A percentile compares a stretch with the other conserved stretches of the same genome.
Conservation (phyloP, 2,797 vertebrate species). For the Neopelma chrysocephalum region DNA sequence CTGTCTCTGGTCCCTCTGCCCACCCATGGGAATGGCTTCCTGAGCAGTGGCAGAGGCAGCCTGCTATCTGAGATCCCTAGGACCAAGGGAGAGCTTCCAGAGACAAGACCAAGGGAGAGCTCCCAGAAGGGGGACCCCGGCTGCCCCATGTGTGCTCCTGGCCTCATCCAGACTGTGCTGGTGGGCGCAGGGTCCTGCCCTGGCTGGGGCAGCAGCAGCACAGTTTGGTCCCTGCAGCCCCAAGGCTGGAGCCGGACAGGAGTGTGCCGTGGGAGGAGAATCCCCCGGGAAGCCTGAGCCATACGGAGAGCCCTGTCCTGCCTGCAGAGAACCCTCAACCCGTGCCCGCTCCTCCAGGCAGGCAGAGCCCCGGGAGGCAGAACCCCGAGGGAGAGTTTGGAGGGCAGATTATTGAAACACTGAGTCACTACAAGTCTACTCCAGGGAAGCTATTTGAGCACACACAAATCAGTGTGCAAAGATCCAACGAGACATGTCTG, state of each 20-base stretch:
- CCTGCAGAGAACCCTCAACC: accelerated
- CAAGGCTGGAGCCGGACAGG: neutral
- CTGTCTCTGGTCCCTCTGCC: accelerated
- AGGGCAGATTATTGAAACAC: neutral
- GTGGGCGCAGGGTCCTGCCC: neutral
- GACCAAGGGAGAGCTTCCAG: neutral
- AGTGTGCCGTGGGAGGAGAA: neutral
- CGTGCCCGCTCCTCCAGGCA: accelerated
- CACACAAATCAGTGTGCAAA: neutral
- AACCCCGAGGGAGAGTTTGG: neutral
- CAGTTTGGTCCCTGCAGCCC: neutral
- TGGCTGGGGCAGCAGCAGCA: neutral
- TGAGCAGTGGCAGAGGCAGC: accelerated
- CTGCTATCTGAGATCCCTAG: accelerated
- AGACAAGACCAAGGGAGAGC: neutral
- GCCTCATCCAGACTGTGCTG: neutral
- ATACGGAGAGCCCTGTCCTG: accelerated
- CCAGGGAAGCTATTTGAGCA: neutral
- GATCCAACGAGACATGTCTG: slow-evolving; percentile 32
- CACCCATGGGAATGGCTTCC: neutral
- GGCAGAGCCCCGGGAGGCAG: neutral
- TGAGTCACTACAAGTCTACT: neutral
- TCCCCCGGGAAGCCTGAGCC: accelerated
- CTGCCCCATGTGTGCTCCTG: neutral
- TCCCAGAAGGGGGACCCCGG: neutral